A percentile compares a stretch with the other conserved stretches of the same genome.
These are phyloP conservation scores for Uloborus diversus DNA, from an alignment of 1,140 invertebrate genomes.

Conservation along the genomic window DNA sequence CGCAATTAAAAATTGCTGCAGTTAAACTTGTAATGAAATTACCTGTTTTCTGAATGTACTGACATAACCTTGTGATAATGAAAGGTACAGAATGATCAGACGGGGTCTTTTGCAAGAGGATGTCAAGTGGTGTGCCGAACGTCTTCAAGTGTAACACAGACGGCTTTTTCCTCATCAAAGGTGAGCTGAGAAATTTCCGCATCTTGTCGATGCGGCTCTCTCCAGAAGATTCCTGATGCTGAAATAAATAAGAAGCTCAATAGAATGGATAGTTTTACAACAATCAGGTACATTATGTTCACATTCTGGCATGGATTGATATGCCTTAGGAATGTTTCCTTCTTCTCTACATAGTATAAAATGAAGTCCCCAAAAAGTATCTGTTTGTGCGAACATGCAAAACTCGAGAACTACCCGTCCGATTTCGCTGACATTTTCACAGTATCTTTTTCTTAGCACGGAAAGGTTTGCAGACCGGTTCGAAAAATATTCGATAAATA, in stretches of 20 bases:
- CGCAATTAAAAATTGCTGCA: too few relatives aligned
- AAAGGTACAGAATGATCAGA: conserved; percentile 60
- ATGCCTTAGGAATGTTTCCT: background rate
- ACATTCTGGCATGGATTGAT: background rate
- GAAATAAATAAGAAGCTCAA: background rate
- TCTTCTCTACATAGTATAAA: background rate
- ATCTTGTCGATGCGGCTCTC: conserved; percentile 60
- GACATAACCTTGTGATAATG: conserved; percentile 58
- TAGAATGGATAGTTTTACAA: background rate
- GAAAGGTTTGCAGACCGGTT: too few relatives aligned
- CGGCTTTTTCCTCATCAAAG: conserved; percentile 57
- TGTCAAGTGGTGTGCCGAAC: conserved; percentile 58
- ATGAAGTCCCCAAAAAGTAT: background rate
- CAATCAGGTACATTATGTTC: background rate
- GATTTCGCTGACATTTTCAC: background rate
- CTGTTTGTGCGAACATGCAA: background rate
- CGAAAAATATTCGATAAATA: too few relatives aligned
- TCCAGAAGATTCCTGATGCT: conserved; percentile 27
- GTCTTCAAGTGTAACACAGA: conserved; percentile 49
- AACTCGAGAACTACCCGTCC: background rate
- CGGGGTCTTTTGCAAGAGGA: conserved; percentile 46
- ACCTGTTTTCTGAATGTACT: conserved; percentile 58
- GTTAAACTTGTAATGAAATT: too few relatives aligned
- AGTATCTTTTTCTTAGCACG: too few relatives aligned
- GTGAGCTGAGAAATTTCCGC: conserved; percentile 59